Conservation (phyloP, 2,888 invertebrate species). For the Oscheius sp. region DNA sequence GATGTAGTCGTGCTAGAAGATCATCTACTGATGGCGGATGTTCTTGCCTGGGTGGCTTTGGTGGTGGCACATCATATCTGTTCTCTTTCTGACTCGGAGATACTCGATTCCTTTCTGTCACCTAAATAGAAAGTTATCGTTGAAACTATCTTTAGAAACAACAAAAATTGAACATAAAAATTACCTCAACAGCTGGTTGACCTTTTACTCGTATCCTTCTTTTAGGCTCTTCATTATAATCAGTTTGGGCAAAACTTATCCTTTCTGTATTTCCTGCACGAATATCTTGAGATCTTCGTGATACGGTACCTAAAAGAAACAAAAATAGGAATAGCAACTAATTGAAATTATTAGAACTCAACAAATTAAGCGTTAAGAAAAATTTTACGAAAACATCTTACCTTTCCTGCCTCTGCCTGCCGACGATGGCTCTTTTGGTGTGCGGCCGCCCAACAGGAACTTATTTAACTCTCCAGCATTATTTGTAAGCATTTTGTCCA, state of each 20-base stretch:
- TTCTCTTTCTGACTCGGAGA: slow-evolving; percentile 25
- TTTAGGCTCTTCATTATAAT: slow-evolving; percentile 2
- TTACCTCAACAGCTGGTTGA: slow-evolving; percentile 48
- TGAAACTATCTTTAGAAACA: background rate
- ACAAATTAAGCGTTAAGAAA: slow-evolving; percentile 6
- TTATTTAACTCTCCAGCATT: slow-evolving; percentile 40
- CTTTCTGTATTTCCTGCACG: background rate
- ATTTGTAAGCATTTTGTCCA: slow-evolving; percentile 55
- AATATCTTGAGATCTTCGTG: slow-evolving; percentile 40
- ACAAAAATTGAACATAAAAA: background rate
- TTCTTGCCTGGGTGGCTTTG: background rate
- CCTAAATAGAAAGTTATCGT: background rate
- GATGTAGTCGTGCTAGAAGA: slow-evolving; percentile 4
- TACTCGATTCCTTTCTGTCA: background rate
- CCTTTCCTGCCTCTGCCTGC: slow-evolving; percentile 31
- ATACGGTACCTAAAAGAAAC: slow-evolving; percentile 32
- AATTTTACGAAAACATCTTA: slow-evolving; percentile 1
- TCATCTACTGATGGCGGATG: slow-evolving; percentile 1
- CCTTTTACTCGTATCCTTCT: slow-evolving; percentile 46
- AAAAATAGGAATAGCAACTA: background rate
- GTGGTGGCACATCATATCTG: background rate
- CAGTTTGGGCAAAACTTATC: slow-evolving; percentile 3
- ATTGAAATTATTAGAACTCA: background rate
- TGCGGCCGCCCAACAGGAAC: slow-evolving; percentile 40
- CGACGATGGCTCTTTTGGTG: slow-evolving; percentile 32